Conservation (phyloP, 2,113 vertebrate species). For the Heterocephalus glaber region DNA sequence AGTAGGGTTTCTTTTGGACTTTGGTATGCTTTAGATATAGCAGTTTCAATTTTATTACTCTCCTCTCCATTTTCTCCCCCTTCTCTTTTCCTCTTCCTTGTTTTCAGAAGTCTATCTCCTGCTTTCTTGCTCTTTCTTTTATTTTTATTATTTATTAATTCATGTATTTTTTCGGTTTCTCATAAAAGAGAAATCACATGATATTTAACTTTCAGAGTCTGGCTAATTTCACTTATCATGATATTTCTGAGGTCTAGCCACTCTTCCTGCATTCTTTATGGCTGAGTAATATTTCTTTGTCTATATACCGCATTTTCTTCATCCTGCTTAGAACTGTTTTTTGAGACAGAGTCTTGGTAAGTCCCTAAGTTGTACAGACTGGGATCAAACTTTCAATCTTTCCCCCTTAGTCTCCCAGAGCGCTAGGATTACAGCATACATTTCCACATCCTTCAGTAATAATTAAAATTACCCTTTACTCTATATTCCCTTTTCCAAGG, state of each 20-base stretch:
- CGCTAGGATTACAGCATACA: not conserved
- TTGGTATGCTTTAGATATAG: not conserved
- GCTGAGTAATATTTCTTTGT: not conserved
- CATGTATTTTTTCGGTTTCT: not conserved
- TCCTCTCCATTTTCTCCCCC: not conserved
- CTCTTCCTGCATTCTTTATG: not conserved
- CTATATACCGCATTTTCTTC: not conserved
- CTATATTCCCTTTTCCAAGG: not conserved
- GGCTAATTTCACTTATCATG: not conserved
- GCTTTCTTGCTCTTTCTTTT: not conserved
- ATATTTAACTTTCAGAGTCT: not conserved
- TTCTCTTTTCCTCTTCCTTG: not conserved
- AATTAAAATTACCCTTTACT: not conserved
- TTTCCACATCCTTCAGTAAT: not conserved
- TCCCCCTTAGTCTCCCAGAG: not conserved
- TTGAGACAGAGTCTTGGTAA: not conserved
- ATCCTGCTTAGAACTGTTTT: not conserved
- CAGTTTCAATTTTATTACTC: not conserved
- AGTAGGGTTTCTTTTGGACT: not conserved
- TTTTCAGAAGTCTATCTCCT: not conserved
- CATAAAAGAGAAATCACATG: not conserved
- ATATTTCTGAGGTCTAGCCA: not conserved
- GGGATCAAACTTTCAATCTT: not conserved
- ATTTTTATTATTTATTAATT: not conserved
- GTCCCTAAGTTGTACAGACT: not conserved